Evolutionary conservation across 2,888 invertebrate genomes (phyloP), one percentile per base, ranked within the genome.

Genomic region (Dynastes hyllus): DNA sequence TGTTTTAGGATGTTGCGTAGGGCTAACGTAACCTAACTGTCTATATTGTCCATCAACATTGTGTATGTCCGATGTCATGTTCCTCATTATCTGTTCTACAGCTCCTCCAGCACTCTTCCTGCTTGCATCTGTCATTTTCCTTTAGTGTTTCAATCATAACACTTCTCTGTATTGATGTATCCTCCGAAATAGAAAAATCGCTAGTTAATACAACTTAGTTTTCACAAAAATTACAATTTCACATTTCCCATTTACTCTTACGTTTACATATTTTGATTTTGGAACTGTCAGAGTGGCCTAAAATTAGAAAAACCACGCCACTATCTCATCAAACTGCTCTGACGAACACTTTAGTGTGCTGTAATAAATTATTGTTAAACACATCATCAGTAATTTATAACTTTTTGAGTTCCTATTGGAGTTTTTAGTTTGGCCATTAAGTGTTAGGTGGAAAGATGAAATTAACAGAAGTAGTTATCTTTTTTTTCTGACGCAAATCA

Each of bases 1-100:
- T 29, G 85, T 81, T 76, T 87, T 86, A 50, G 85, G 79, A 70
- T 87, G 86, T 16, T 81, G 81, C 50, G 85, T 83, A 82, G 89
- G 90, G 22, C 89, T 87, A 11, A 89, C 87, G 81, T 90, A 90
- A 2, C 91, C 91, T 80, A 92, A 89, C 79, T 91, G 91, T 61
- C 91, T 90, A 84, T 91, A 92, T 83, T 91, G 92, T 29, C 91
- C 91, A 79, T 91, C 91, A n/a, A 89, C 88, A 85, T 88, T 91
- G 83, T 91, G 91, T 81, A 91, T 89, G 86, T 92, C 92, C 16
- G 92, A 90, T 51, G 92, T 91, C 90, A 92, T 91, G 82, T 92
- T 91, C 83, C 91, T 91, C 78, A 92, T 91, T 79, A 92, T 91
- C 85, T 92, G 91, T 83, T 92, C 92, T 83, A 92, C 87, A 29